Base-by-base conservation (phyloP, 2,113 vertebrate genomes). In the Gasterosteus nipponicus region DNA sequence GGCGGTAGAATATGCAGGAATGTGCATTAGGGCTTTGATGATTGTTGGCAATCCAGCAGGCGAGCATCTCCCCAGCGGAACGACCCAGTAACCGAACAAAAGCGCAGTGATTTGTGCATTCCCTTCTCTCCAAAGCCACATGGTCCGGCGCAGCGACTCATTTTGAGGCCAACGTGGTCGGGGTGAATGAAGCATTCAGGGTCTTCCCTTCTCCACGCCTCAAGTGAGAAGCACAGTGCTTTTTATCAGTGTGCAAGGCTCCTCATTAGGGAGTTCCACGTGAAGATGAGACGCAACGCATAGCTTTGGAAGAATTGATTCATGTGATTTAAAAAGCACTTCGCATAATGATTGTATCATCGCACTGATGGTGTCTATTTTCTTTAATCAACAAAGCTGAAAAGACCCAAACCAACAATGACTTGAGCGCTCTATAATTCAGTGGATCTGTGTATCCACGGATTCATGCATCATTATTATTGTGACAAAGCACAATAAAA, bases 111-210 rank as follows among this genome's bases (percentile, higher is more conserved):
- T 80, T 73, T 81, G 70, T 86, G 62, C 29, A 6, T 60, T 58
- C 84, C 64, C 66, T 33, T 5, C 69, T 64, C 46, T 58, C 33
- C 41, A 9, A 73, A 65, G 70, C 73, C 73, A 44, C 69, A 7
- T 1, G 19, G 70, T 67, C 58, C 58, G 3, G 41, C 19, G 14
- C 12, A 47, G 79, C 22, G 22, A 67, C 72, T 6, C 14, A 59
- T 58, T 86, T 54, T 47, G 62, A 76, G 82, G 73, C 77, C 85
- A 69, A 60, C 8, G 2, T 35, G 64, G 51, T 79, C 56, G 15
- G 63, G 5, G 60, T 91, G 76, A 87, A 86, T 83, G 68, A 68
- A 65, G 62, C 86, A 82, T 90, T 87, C 16, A 83, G 62, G 63
- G 56, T 35, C 88, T 83, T 49, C 61, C 62, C 62, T 4, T 22